phyloP scores from a whole-genome alignment of 2,113 vertebrate species.

The Atractosteus spatula region DNA sequence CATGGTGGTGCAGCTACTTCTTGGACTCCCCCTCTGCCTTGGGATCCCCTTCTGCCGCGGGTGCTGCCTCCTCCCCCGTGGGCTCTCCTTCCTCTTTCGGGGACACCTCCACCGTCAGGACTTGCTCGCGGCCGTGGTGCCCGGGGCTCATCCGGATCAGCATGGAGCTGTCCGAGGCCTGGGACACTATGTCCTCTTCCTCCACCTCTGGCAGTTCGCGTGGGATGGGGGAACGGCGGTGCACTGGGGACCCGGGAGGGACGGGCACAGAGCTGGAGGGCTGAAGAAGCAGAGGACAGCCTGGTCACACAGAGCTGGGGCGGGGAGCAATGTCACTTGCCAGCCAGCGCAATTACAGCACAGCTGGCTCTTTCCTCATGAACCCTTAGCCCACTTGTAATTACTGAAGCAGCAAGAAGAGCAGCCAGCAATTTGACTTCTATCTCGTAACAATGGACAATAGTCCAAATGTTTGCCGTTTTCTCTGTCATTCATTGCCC shows the following conservation, averaged over 20 bases:
- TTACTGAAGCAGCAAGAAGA: no score
- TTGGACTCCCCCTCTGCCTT: conserved; percentile 17
- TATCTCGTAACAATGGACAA: no score
- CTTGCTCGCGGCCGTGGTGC: conserved; percentile 54
- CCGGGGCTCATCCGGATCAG: conserved; percentile 61
- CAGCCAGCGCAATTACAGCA: no score
- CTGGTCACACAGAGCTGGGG: not conserved
- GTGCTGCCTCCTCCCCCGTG: conserved; percentile 9
- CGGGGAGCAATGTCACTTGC: not conserved
- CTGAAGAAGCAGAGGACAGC: conserved; percentile 38
- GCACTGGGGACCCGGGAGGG: conserved; percentile 57
- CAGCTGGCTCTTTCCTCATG: no score
- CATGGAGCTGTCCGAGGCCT: conserved; percentile 58
- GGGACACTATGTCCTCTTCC: conserved; percentile 34
- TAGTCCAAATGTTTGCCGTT: no score
- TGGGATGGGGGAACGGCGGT: conserved; percentile 44
- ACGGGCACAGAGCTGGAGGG: conserved; percentile 44
- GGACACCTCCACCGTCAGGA: conserved; percentile 63
- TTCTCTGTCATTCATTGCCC: no score
- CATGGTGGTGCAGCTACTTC: conserved; percentile 1
- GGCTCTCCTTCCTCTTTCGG: conserved; percentile 16
- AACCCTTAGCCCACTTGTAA: no score
- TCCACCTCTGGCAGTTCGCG: not conserved
- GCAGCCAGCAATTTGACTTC: no score
- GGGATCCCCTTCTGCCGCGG: not conserved